Evolutionary conservation across 35 echinoderm and acorn worm genomes (phyloP).

Genomic region (Heliocidaris erythrogramma): DNA sequence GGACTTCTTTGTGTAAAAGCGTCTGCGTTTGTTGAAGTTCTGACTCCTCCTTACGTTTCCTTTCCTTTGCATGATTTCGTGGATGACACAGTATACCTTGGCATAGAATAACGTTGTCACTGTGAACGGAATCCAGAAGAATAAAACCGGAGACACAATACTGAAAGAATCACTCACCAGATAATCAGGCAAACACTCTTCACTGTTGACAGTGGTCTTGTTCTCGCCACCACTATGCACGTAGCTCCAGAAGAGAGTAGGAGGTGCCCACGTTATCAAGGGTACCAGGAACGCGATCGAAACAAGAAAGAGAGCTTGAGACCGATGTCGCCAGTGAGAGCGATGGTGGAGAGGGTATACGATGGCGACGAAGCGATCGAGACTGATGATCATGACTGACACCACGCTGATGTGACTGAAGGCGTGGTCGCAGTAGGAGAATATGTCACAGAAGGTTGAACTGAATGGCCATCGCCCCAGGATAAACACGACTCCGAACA

Average conservation of each 20-base stretch:
- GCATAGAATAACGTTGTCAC: slow-evolving; percentile 29
- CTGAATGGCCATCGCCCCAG: slow-evolving; percentile 46
- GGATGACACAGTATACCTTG: slow-evolving; percentile 27
- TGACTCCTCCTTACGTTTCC: not conserved
- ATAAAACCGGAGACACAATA: slow-evolving; percentile 47
- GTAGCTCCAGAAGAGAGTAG: slow-evolving; percentile 47
- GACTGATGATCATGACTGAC: slow-evolving; percentile 38
- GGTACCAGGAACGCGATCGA: slow-evolving; percentile 48
- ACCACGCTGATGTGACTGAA: slow-evolving; percentile 56
- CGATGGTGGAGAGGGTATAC: slow-evolving; percentile 51
- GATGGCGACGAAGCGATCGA: slow-evolving; percentile 55
- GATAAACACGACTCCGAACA: slow-evolving; percentile 49
- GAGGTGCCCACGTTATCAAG: slow-evolving; percentile 32
- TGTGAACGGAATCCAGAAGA: slow-evolving; percentile 54
- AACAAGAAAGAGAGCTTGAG: slow-evolving; percentile 1
- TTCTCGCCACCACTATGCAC: not conserved
- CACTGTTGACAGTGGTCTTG: too few species aligned
- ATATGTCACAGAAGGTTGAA: slow-evolving; percentile 39
- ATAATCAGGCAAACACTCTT: slow-evolving; percentile 47
- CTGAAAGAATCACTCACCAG: slow-evolving; percentile 37
- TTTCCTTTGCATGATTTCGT: not conserved
- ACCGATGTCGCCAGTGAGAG: slow-evolving; percentile 38
- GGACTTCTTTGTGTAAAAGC: not conserved
- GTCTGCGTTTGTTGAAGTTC: not conserved
- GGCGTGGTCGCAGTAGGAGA: slow-evolving; percentile 54